Evolutionary conservation across 1,140 invertebrate species (phyloP).

Genomic region (Drosophila parvula): DNA sequence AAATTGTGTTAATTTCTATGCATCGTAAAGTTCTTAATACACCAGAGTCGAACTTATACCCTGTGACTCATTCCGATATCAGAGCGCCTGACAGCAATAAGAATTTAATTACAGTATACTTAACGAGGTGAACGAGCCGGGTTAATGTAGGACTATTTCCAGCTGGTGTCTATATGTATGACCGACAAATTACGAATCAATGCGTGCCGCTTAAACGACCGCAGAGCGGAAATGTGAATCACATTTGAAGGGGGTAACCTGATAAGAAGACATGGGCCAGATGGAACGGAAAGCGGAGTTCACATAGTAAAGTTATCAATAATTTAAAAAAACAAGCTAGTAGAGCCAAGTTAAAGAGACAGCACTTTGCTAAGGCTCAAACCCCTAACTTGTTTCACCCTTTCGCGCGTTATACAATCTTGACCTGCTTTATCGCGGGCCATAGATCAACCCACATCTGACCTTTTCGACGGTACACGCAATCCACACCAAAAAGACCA

Average conservation of each 20-base stretch:
- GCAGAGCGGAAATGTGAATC: slow-evolving; percentile 16
- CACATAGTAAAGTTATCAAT: slow-evolving; percentile 6
- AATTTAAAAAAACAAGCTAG: not conserved
- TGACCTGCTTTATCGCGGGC: slow-evolving; percentile 24
- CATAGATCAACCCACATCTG: slow-evolving; percentile 32
- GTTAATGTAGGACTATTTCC: not conserved
- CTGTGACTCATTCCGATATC: slow-evolving; percentile 25
- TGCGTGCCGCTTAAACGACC: not conserved
- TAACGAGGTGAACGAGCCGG: slow-evolving; percentile 9
- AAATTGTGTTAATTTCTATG: not conserved
- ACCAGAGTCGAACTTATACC: not conserved
- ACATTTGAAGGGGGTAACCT: not conserved
- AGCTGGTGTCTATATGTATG: not conserved
- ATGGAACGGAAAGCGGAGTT: not conserved
- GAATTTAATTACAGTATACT: slow-evolving; percentile 17
- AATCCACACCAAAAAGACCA: slow-evolving; percentile 25
- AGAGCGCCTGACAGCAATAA: slow-evolving; percentile 17
- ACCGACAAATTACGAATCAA: slow-evolving; percentile 12
- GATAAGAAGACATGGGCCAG: slow-evolving; percentile 3
- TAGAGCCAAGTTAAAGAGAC: not conserved
- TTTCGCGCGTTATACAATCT: slow-evolving; percentile 6
- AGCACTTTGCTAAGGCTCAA: not conserved
- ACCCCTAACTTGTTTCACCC: slow-evolving; percentile 3
- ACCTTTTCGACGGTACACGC: slow-evolving; percentile 37
- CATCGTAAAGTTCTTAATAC: not conserved